Base-by-base conservation (phyloP, 2,888 invertebrate genomes). In the Busseola fusca region DNA sequence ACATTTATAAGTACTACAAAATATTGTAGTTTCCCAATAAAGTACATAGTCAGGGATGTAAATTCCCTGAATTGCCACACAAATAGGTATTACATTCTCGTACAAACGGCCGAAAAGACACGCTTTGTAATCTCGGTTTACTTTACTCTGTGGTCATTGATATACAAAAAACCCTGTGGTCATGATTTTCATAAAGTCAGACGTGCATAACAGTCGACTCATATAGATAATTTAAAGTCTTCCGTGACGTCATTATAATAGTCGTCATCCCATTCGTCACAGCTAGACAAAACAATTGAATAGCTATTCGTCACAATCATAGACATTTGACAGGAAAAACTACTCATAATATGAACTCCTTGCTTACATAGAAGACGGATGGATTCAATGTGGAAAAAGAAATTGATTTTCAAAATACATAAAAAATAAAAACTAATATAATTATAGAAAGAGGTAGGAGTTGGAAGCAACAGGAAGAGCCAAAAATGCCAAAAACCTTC, bases 211-310 rank as follows among this genome's bases (percentile, higher is more conserved):
- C 30, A 50, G 37, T 34, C 25, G 42, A 64, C 52, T 74, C 78
- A 66, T 63, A 67, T 3, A 25, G 54, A 66, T 74, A 76, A 69
- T 21, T 67, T 65, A 78, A 75, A 50, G 4, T n/a, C 48, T n/a
- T 50, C n/a, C n/a, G 59, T 70, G 71, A 65, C 27, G 57, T 73
- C 76, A 76, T 76, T 73, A 42, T 18, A 69, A 66, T 76, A 12
- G 40, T 40, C 40, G 40, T 40, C 63, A 30, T 63, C 25, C 16
- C 57, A 30, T 67, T 52, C 30, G 64, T 71, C 71, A 75, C 52
- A 1, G 14, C 25, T 40, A 25, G 42, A 5, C 25, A 72, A 40
- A 6, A 30, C 0, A 25, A 62, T 52, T 60, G 21, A 50, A 72
- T 59, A 72, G 9, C 5, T 37, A 10, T 37, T n/a, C n/a, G n/a